Conservation (phyloP, 2,888 invertebrate species). For the Cephalotes varians region DNA sequence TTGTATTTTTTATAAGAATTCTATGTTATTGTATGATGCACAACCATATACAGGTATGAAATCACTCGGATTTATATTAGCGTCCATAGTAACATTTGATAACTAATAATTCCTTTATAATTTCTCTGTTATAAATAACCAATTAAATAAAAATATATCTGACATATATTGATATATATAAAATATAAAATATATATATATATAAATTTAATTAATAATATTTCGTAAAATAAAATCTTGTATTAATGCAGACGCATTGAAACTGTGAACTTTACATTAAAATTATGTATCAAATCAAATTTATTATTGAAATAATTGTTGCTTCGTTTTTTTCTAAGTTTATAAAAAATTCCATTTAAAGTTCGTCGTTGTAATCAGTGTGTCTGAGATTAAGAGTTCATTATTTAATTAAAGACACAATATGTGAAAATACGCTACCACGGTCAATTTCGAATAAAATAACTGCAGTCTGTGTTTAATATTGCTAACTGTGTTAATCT, state of each 20-base stretch:
- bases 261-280: neutral
- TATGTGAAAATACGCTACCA: conserved; percentile 11
- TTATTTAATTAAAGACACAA: conserved; percentile 23
- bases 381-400: neutral
- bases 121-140: neutral
- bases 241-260: neutral
- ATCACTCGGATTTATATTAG: neutral
- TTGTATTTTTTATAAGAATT: neutral
- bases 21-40: neutral
- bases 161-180: neutral
- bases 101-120: neutral
- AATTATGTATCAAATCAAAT: neutral
- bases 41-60: neutral
- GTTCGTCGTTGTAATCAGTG: neutral
- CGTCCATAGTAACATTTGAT: neutral
- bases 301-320: neutral
- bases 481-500: conserved; percentile 26
- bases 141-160: neutral
- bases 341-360: conserved; percentile 5
- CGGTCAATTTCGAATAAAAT: conserved; percentile 33
- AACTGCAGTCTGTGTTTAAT: conserved; percentile 24
- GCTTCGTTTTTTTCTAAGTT: neutral
- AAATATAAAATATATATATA: neutral
- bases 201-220: neutral
- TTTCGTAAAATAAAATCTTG: neutral